Base-by-base conservation (phyloP, 2,797 vertebrate genomes). In the Chelmon rostratus region DNA sequence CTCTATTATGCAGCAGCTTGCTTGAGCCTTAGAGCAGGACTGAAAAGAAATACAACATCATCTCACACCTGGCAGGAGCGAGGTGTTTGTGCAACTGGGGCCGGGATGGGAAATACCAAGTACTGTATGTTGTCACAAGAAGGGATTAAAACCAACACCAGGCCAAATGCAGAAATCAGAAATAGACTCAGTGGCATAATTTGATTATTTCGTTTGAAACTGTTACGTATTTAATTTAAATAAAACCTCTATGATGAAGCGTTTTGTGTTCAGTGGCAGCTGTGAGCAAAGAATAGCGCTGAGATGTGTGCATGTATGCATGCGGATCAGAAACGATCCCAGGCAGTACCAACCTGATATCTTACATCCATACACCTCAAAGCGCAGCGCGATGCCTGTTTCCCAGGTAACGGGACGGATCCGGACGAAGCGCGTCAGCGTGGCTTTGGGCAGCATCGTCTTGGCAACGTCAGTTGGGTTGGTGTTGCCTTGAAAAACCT, bases 291-390 rank as follows among this genome's bases (percentile, higher is more conserved):
- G 25, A 73, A 3, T 42, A 7, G 16, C 73, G 33, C 42, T 47
- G 42, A 53, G 15, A n/a, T 54, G 57, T 53, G 53, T 54, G 38
- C 33, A 7, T 64, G 57, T 64, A 8, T 76, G 53, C 35, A 54
- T 70, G 54, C 8, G 33, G 64, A 76, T 78, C 28, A 21, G 64
- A 47, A 23, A 57, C 50, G 56, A 72, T 72, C 50, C 33, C 49
- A 11, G 28, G 65, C 53, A 50, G 70, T 53, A 92, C 96, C 86
- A 86, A 99, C 98, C 98, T 95, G 98, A 97, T 92, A 99, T 97
- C 92, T 97, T 99, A 89, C 98, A 99, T 83, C 98, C 98, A n/a
- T 98, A 99, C 58, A 99, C 96, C 93, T 99, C 98, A 77, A 99
- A 98, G 83, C 98, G 97, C 92, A 99, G 89, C 0, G 98, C 99